Percentiles rank a stretch among this genome's conserved stretches.
Evolutionary conservation across 2,797 vertebrate genomes (phyloP).

Genomic region (Odontamblyopus lacepedii): DNA sequence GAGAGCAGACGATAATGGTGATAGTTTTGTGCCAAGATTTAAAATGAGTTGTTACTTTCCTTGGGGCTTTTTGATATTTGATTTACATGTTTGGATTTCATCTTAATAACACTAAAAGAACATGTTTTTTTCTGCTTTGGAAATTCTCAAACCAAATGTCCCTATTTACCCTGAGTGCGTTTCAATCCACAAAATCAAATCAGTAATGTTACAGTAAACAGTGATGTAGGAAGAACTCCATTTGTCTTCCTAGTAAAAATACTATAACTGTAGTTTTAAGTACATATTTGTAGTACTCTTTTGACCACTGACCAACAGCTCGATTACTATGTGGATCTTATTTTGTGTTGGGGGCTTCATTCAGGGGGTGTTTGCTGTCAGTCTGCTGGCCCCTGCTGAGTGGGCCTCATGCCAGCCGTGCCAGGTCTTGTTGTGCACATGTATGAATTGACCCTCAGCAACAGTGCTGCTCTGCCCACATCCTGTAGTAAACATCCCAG

Average conservation of each 20-base stretch:
- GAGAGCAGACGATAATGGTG: conserved; percentile 17
- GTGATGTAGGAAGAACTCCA: neutral
- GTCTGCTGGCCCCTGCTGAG: conserved; percentile 54
- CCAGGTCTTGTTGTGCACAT: conserved; percentile 57
- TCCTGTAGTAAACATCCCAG: conserved; percentile 67
- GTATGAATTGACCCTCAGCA: conserved; percentile 54
- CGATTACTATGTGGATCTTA: conserved; percentile 48
- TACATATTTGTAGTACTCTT: neutral
- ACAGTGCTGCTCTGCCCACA: conserved; percentile 50
- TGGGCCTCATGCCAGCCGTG: conserved; percentile 64
- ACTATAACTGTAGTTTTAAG: too few relatives aligned
- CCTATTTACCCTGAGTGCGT: conserved; percentile 2
- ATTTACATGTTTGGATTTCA: conserved; percentile 34
- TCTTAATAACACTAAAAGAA: conserved; percentile 45
- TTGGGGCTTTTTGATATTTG: conserved; percentile 31
- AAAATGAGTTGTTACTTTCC: conserved; percentile 10
- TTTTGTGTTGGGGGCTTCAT: conserved; percentile 61
- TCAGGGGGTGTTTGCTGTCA: conserved; percentile 56
- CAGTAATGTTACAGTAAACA: neutral
- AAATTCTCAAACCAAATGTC: conserved; percentile 16
- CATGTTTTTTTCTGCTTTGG: conserved; percentile 17
- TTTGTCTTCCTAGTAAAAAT: neutral
- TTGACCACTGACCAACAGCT: conserved; percentile 35
- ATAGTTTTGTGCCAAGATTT: conserved; percentile 17
- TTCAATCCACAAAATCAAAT: conserved; percentile 3